A percentile compares a stretch with the other conserved stretches of the same genome.
phyloP scores from a whole-genome alignment of 2,888 invertebrate genomes.

The Drosophila fungiperda region DNA sequence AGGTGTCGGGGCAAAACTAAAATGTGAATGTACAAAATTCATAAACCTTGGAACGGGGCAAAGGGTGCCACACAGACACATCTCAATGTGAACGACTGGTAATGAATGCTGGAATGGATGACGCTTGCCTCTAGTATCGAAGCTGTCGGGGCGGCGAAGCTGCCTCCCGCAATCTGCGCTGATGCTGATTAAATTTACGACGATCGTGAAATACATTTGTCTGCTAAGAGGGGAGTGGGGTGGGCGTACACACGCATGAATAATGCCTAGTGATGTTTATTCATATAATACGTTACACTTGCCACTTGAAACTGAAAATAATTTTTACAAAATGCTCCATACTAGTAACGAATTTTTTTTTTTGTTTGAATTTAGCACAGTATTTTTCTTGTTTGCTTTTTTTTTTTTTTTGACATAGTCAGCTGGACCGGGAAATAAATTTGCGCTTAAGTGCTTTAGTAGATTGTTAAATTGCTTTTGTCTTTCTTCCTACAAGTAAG shows the following conservation, averaged over 20 bases:
- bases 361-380: conserved; percentile 22
- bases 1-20: conserved; percentile 22
- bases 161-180: conserved; percentile 43
- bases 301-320: conserved; percentile 25
- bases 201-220: conserved; percentile 45
- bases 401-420: conserved; percentile 6
- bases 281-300: conserved; percentile 50
- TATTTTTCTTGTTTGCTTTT: conserved; percentile 2
- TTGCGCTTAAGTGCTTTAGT: conserved; percentile 77
- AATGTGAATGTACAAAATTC: conserved; percentile 36
- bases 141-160: conserved; percentile 45
- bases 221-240: conserved; percentile 8
- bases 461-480: conserved; percentile 84
- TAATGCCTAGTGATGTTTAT: conserved; percentile 59
- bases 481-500: conserved; percentile 61
- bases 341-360: conserved; percentile 13
- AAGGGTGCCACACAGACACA: neutral
- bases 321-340: conserved; percentile 18
- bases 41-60: conserved; percentile 19
- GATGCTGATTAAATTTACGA: conserved; percentile 65
- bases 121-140: conserved; percentile 28
- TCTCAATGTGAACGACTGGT: conserved; percentile 3
- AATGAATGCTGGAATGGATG: conserved; percentile 25
- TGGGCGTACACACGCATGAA: conserved; percentile 15
- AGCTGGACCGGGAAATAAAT: conserved; percentile 51